phyloP scores from a whole-genome alignment of 2,888 invertebrate genomes.

The Nemotelus nigrinus region DNA sequence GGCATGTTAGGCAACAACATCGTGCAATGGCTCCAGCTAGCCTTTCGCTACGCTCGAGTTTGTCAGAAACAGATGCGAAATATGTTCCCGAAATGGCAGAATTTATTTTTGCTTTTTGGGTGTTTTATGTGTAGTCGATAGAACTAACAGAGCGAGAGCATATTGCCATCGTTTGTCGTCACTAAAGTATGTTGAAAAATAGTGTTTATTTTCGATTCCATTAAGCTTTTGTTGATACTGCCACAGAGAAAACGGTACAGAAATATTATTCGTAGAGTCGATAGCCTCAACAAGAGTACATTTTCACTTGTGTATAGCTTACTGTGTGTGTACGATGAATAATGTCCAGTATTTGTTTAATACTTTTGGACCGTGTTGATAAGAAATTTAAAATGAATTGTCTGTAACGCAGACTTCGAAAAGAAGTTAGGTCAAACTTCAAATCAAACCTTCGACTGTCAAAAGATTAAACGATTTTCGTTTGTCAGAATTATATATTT shows the following conservation, averaged over 20 bases:
- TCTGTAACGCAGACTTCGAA: too few relatives aligned
- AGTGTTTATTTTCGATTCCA: conserved; percentile 32
- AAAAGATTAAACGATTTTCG: too few relatives aligned
- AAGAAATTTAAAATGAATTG: too few relatives aligned
- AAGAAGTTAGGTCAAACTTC: too few relatives aligned
- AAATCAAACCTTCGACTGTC: too few relatives aligned
- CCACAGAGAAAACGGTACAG: background rate
- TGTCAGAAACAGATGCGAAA: conserved; percentile 47
- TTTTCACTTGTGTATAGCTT: background rate
- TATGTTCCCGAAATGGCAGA: conserved; percentile 34
- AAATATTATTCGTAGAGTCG: too few relatives aligned
- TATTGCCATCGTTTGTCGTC: background rate
- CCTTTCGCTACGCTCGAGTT: conserved; percentile 5
- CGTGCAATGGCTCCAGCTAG: background rate
- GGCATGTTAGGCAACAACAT: background rate
- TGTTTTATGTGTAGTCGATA: background rate
- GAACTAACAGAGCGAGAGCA: background rate
- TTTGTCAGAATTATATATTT: too few relatives aligned
- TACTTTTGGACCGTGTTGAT: too few relatives aligned
- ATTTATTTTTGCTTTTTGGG: conserved; percentile 38
- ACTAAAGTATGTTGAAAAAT: conserved; percentile 31
- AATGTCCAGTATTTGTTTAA: too few relatives aligned
- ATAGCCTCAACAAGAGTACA: background rate
- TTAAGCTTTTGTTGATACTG: conserved; percentile 16
- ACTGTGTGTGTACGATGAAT: too few relatives aligned